These are phyloP conservation scores for Cheracebus regulus DNA, from an alignment of 2,797 vertebrate species.

Conservation along the genomic window DNA sequence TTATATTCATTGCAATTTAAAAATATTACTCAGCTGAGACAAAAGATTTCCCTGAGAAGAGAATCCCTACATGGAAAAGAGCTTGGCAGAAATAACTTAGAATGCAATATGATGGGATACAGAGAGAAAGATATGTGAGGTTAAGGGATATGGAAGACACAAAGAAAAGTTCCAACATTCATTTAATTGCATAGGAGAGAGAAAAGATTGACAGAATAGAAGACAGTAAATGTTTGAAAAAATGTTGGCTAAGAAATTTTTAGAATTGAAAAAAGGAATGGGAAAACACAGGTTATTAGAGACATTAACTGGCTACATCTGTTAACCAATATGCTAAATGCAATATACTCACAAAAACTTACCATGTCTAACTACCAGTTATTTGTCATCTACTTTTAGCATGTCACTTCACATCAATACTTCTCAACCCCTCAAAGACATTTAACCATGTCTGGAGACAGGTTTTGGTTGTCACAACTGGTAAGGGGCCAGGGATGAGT, in stretches of 20 bases:
- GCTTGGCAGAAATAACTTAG: not conserved
- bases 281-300: not conserved
- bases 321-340: not conserved
- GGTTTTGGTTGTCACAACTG: not conserved
- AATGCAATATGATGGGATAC: not conserved
- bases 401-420: not conserved
- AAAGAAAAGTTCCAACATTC: not conserved
- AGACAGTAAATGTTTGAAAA: not conserved
- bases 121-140: not conserved
- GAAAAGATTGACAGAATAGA: not conserved
- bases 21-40: not conserved
- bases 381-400: not conserved
- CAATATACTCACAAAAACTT: not conserved
- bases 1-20: not conserved
- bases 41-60: not conserved
- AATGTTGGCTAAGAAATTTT: not conserved
- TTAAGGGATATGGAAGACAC: not conserved
- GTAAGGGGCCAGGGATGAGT: accelerated
- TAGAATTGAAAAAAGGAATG: not conserved
- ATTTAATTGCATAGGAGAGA: not conserved
- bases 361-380: not conserved
- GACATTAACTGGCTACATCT: not conserved
- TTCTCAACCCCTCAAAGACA: not conserved
- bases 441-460: not conserved
- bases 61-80: not conserved